Evolutionary conservation across 1,140 invertebrate species (phyloP).

Genomic region (Ceratina japonica): DNA sequence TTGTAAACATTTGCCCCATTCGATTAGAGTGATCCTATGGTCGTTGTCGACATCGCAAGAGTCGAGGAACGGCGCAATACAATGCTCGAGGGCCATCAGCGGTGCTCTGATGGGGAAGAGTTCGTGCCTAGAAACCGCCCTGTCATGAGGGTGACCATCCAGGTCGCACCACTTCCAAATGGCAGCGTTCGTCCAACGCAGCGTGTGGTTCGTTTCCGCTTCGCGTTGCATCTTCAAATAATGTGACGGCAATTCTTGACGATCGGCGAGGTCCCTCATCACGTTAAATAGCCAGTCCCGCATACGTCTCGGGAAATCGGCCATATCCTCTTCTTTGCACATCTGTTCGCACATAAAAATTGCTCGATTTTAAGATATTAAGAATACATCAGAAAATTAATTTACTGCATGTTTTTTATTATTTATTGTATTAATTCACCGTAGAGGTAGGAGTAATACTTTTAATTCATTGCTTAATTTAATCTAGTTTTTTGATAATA

Average conservation of each 20-base stretch:
- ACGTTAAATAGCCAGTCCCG: conserved; percentile 98
- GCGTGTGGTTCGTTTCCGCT: conserved; percentile 90
- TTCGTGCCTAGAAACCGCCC: conserved; percentile 93
- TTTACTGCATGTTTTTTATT: neutral
- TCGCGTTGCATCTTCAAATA: conserved; percentile 93
- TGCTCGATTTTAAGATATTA: too few relatives aligned
- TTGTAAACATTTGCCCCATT: conserved; percentile 95
- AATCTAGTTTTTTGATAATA: neutral
- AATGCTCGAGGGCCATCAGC: conserved; percentile 94
- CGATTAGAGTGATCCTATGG: conserved; percentile 92
- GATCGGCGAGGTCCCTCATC: conserved; percentile 95
- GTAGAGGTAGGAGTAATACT: too few relatives aligned
- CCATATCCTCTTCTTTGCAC: conserved; percentile 91
- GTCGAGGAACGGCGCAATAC: conserved; percentile 97
- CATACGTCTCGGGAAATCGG: conserved; percentile 95
- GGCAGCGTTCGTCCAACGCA: conserved; percentile 93
- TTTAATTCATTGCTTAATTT: too few relatives aligned
- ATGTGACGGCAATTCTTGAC: conserved; percentile 90
- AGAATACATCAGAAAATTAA: neutral
- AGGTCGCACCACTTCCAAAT: conserved; percentile 99
- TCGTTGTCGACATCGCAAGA: conserved; percentile 92
- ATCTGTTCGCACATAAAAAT: conserved; percentile 78
- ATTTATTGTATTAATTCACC: neutral
- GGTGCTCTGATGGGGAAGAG: conserved; percentile 96
- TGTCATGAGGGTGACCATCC: conserved; percentile 92